These are phyloP conservation scores for Crenuchus spilurus DNA, from an alignment of 2,797 vertebrate species.

Conservation along the genomic window DNA sequence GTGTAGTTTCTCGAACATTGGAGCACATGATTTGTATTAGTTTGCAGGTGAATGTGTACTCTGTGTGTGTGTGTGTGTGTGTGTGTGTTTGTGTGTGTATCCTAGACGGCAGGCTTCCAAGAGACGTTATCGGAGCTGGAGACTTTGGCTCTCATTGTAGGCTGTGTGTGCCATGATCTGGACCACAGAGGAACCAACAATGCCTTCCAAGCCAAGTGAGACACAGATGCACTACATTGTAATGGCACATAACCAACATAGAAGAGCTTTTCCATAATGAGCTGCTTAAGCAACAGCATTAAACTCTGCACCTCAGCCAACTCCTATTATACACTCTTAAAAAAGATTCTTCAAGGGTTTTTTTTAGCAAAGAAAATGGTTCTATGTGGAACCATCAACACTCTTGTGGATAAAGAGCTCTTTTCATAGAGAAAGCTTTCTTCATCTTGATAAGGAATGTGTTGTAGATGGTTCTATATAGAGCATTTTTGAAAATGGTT, in stretches of 20 bases:
- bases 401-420: no score
- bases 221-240: conserved; percentile 31
- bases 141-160: conserved; percentile 96
- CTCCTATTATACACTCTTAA: neutral
- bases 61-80: conserved; percentile 3
- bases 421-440: no score
- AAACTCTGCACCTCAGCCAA: neutral
- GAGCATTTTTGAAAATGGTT: no score
- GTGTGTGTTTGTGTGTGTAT: conserved; percentile 49
- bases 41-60: neutral
- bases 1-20: neutral
- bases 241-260: neutral
- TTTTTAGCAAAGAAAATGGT: no score
- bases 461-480: no score
- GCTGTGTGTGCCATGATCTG: conserved; percentile 97
- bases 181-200: conserved; percentile 99
- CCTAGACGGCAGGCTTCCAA: conserved; percentile 95
- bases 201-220: conserved; percentile 99
- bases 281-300: neutral
- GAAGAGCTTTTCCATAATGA: neutral
- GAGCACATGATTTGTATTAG: neutral
- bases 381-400: no score
- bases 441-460: no score
- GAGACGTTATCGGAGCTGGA: conserved; percentile 95
- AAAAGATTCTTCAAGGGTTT: no score